Conservation (phyloP, 2,113 vertebrate species). For the Fukomys damarensis region DNA sequence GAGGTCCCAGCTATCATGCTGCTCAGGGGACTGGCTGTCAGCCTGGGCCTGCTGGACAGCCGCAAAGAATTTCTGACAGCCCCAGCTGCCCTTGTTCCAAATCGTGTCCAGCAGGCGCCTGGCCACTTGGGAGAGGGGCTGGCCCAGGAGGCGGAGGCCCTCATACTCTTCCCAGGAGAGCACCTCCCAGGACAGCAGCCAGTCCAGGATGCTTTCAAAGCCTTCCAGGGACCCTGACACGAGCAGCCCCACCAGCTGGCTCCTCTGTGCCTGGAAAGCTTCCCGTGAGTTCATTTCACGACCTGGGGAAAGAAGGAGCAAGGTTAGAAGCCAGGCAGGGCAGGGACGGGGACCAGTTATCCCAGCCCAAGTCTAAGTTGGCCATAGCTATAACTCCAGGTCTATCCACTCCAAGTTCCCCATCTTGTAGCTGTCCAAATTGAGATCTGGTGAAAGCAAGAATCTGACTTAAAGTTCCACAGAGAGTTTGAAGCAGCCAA, state of each 20-base stretch:
- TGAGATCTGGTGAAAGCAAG: background rate
- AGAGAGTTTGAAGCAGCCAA: background rate
- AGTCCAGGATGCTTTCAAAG: constrained; percentile 89
- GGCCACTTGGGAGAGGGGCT: constrained; percentile 83
- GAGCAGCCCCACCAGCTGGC: constrained; percentile 86
- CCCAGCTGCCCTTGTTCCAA: constrained; percentile 86
- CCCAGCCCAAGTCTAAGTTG: no score
- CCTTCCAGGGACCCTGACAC: constrained; percentile 87
- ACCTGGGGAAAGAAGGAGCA: constrained; percentile 49
- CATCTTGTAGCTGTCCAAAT: background rate
- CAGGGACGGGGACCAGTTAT: fast-evolving
- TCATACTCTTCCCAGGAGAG: constrained; percentile 91
- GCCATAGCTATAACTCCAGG: fast-evolving
- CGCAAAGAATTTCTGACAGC: constrained; percentile 81
- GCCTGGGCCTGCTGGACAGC: constrained; percentile 80
- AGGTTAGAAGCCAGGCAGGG: background rate
- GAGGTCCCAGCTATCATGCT: background rate
- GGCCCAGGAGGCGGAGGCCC: constrained; percentile 79
- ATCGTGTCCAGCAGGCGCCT: constrained; percentile 88
- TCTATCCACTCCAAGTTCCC: no score
- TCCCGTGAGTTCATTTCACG: constrained; percentile 85
- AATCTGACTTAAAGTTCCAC: background rate
- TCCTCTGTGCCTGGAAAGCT: constrained; percentile 86
- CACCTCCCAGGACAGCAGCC: constrained; percentile 87
- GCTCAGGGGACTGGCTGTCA: background rate